A percentile compares a stretch with the other conserved stretches of the same genome.
Evolutionary conservation across 2,113 vertebrate genomes (phyloP).

Genomic region (Tenrec ecaudatus): DNA sequence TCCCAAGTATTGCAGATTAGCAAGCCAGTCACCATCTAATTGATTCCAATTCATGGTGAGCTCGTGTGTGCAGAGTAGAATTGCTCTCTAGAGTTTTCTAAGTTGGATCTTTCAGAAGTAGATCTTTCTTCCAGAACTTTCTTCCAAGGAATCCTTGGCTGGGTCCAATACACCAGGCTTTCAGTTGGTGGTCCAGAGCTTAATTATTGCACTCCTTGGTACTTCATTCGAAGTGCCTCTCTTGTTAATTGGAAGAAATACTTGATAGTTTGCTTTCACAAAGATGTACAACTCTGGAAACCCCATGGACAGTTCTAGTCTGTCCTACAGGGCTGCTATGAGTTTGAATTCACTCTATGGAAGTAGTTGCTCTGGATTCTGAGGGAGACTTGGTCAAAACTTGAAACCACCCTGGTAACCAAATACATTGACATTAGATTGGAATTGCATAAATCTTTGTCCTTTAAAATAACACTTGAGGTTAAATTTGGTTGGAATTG

Average conservation of each 20-base stretch:
- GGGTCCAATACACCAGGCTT: not conserved
- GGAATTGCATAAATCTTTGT: not conserved
- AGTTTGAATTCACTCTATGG: too few relatives aligned
- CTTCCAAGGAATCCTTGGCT: not conserved
- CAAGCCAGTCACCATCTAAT: not conserved
- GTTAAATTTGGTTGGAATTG: too few relatives aligned
- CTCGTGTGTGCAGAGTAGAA: not conserved
- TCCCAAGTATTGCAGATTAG: not conserved
- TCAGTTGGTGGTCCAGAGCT: not conserved
- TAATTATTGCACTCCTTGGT: not conserved
- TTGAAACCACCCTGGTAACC: not conserved
- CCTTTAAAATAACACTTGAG: too few relatives aligned
- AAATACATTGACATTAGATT: not conserved
- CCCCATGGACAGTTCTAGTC: too few relatives aligned
- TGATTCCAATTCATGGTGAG: not conserved
- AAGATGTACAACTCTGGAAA: too few relatives aligned
- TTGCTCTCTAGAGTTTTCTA: not conserved
- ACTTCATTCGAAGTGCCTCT: not conserved
- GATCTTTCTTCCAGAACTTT: not conserved
- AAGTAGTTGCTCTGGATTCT: not conserved
- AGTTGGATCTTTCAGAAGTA: not conserved
- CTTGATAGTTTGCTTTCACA: too few relatives aligned
- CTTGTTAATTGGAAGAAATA: too few relatives aligned
- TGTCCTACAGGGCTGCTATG: too few relatives aligned
- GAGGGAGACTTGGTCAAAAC: not conserved